A percentile compares a stretch with the other conserved stretches of the same genome.
phyloP scores from a whole-genome alignment of 2,113 vertebrate genomes.

The Hucho hucho region DNA sequence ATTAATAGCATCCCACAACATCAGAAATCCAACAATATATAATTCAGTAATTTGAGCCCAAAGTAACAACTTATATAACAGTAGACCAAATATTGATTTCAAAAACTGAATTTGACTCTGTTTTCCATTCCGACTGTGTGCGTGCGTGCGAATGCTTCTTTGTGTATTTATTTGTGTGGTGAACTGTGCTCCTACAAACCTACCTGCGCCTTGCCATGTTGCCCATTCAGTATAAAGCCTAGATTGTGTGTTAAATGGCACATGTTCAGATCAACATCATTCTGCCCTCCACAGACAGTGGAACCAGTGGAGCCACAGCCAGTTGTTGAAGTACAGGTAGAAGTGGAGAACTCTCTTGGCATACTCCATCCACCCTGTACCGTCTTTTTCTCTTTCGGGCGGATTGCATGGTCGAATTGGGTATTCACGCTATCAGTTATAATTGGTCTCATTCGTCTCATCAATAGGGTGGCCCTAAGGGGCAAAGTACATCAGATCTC shows the following conservation, averaged over 20 bases:
- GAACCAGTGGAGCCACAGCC: constrained; percentile 20
- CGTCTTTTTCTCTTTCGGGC: background rate
- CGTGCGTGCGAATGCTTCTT: no score
- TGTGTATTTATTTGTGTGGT: background rate
- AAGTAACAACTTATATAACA: background rate
- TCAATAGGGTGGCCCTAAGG: background rate
- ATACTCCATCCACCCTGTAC: background rate
- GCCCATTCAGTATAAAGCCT: background rate
- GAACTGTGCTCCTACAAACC: background rate
- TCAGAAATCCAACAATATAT: background rate
- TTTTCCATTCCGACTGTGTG: no score
- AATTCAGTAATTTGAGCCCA: background rate
- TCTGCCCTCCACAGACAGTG: constrained; percentile 6
- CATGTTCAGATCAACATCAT: background rate
- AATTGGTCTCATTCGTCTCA: background rate
- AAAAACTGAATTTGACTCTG: no score
- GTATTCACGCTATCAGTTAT: background rate
- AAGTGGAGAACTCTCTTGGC: background rate
- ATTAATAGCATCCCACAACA: background rate
- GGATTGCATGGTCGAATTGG: background rate
- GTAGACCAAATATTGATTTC: background rate
- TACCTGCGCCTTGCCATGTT: no score
- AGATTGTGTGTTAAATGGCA: background rate
- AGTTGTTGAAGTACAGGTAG: constrained; percentile 33
- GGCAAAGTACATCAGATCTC: constrained; percentile 5